Conservation (phyloP, 2,888 invertebrate genomes). For the Volucella inflata region DNA sequence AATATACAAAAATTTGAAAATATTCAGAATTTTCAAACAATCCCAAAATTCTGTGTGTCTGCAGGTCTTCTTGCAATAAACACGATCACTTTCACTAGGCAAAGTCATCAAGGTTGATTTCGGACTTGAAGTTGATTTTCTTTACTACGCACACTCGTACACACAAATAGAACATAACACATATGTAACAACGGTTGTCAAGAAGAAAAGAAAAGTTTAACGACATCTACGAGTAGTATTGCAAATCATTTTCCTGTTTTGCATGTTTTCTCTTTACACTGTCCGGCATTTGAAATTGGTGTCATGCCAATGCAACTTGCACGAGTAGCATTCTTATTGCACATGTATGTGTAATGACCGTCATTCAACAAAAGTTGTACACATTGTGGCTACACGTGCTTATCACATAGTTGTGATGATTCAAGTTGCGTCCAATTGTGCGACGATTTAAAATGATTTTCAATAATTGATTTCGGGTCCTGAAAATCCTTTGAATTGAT, state of each 20-base stretch:
- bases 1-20: too few relatives aligned
- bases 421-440: slow-evolving; percentile 13
- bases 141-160: background rate
- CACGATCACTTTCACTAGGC: too few relatives aligned
- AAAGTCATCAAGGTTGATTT: too few relatives aligned
- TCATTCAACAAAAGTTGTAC: slow-evolving; percentile 16
- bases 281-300: slow-evolving; percentile 1
- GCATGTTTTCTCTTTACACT: slow-evolving; percentile 2
- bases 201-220: background rate
- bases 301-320: background rate
- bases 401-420: slow-evolving; percentile 25
- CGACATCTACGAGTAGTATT: slow-evolving; percentile 1
- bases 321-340: slow-evolving; percentile 3
- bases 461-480: slow-evolving; percentile 79
- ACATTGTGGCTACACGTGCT: slow-evolving; percentile 46
- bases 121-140: too few relatives aligned
- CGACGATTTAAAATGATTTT: slow-evolving; percentile 81
- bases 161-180: background rate
- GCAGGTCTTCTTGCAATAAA: too few relatives aligned
- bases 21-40: too few relatives aligned
- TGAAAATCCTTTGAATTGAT: slow-evolving; percentile 52
- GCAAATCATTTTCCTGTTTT: background rate
- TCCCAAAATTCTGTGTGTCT: too few relatives aligned
- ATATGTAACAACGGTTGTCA: too few relatives aligned
- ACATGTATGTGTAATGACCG: slow-evolving; percentile 18